Percentiles rank a stretch among this genome's conserved stretches.
phyloP scores from a whole-genome alignment of 2,888 invertebrate genomes.

The Mesorhabditis spiculigera region DNA sequence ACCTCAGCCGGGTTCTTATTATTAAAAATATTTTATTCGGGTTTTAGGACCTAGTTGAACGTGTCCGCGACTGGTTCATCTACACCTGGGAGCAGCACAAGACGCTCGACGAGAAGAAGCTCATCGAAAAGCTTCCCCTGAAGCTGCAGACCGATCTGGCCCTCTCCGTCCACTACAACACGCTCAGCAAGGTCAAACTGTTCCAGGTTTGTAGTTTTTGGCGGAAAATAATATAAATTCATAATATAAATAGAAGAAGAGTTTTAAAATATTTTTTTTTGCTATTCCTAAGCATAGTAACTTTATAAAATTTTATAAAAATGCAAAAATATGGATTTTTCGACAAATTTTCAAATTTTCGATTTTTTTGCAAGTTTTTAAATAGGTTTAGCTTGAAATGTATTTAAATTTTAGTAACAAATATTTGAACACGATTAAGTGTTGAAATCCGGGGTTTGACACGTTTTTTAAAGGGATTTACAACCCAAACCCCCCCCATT shows the following conservation, averaged over 20 bases:
- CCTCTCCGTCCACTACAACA: slow-evolving; percentile 83
- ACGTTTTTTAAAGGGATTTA: not conserved
- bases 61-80: slow-evolving; percentile 84
- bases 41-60: slow-evolving; percentile 71
- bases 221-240: too few relatives aligned
- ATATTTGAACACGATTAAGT: too few relatives aligned
- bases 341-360: too few relatives aligned
- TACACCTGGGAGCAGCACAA: slow-evolving; percentile 90
- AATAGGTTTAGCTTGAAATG: too few relatives aligned
- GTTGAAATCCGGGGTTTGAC: too few relatives aligned
- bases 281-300: too few relatives aligned
- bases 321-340: not conserved
- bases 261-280: not conserved
- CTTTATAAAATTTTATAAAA: too few relatives aligned
- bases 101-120: slow-evolving; percentile 80
- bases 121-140: slow-evolving; percentile 78
- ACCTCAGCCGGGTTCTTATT: too few relatives aligned
- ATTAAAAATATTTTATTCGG: too few relatives aligned
- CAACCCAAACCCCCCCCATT: not conserved
- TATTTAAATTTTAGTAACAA: too few relatives aligned
- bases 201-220: slow-evolving; percentile 69
- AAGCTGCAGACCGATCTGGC: slow-evolving; percentile 88
- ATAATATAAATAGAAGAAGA: not conserved
- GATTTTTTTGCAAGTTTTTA: too few relatives aligned
- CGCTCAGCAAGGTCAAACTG: slow-evolving; percentile 83